Evolutionary conservation across 2,888 invertebrate genomes (phyloP), one percentile per base, ranked within the genome.

Genomic region (Lacanobia oleracea): DNA sequence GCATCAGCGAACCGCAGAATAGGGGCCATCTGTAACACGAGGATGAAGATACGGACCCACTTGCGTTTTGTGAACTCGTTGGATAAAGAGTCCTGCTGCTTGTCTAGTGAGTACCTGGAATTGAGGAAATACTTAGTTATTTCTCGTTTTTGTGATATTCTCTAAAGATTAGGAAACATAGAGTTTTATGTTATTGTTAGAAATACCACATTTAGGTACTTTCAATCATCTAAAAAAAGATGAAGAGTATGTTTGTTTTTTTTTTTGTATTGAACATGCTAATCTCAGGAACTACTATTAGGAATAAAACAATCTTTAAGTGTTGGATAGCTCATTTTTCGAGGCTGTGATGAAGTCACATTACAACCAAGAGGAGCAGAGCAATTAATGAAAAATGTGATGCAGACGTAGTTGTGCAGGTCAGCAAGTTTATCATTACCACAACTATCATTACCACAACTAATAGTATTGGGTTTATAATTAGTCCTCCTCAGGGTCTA

Each of bases 11-110:
- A 97, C 86, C 98, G 95, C 60, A 98, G 92, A 54, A 98, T 97
- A 0, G 98, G 98, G 2, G 98, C 98, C 91, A 98, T 95, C 93
- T 98, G 98, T 67, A 98, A 96, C 23, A 97, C 88, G 48, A 98
- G 91, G 9, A 97, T 96, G 85, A 97, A 93, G 57, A 97, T 92
- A 37, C 97, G 94, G n/a, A 97, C 94, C 88, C 96, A 94, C 86
- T 96, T 96, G 71, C 96, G 93, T 80, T 96, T 97, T 0, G 97
- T 97, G 72, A 97, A 95, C 89, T 96, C 96, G 85, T 97, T 97
- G 0, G 97, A 96, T 48, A 97, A 89, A 57, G 97, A 94, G 83
- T 96, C 91, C 64, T 94, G 93, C 85, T 95, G 91, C 86, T 96
- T 94, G 86, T 96, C 96, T 89, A 96, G 91, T 59, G 96, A 91